Conservation (phyloP, 2,113 vertebrate species). For the Eublepharis macularius region DNA sequence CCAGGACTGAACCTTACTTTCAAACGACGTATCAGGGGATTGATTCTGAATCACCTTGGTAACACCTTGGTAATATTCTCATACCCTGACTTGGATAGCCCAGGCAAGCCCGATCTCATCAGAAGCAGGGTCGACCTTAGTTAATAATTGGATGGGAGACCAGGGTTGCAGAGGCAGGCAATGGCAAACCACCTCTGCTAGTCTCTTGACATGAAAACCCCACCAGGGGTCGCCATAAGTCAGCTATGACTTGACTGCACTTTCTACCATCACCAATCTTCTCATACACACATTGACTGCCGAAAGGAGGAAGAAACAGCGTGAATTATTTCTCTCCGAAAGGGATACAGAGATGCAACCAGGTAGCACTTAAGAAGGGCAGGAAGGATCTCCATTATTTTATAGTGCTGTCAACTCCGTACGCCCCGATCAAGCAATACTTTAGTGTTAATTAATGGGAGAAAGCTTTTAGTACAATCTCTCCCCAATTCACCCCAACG, state of each 20-base stretch:
- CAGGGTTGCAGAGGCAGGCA: no score
- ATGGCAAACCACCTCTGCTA: no score
- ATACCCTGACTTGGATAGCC: no score
- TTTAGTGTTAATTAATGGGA: conserved; percentile 30
- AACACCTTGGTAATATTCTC: no score
- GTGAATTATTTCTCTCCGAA: neutral
- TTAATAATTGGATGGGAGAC: no score
- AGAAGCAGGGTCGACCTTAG: no score
- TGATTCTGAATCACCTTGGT: neutral
- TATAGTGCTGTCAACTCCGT: conserved; percentile 35
- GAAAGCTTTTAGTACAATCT: conserved; percentile 51
- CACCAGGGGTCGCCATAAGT: no score
- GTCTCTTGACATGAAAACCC: no score
- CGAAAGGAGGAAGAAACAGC: conserved; percentile 8
- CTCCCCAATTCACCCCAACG: conserved; percentile 30
- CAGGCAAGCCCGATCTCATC: no score
- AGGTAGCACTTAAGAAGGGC: neutral
- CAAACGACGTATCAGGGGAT: neutral
- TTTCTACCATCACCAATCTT: no score
- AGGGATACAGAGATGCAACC: neutral
- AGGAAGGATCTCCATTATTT: conserved; percentile 31
- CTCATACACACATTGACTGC: no score
- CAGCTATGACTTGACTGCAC: no score
- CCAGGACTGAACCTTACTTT: neutral
- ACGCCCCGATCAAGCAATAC: conserved; percentile 30